Conservation (phyloP, 2,113 vertebrate species). For the Tursiops truncatus region DNA sequence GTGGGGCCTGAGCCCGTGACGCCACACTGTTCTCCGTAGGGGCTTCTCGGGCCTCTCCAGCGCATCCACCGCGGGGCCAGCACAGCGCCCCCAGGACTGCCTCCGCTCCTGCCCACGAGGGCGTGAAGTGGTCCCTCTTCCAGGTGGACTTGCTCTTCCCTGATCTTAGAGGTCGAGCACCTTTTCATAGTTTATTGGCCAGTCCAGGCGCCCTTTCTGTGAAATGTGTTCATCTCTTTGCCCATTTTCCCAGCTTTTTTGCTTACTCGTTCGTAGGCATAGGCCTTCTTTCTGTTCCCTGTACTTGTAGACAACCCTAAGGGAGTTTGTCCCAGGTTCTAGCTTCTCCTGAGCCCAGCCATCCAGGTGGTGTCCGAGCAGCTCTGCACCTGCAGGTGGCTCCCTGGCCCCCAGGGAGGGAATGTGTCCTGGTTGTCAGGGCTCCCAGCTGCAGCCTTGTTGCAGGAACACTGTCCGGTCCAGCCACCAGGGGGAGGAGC, state of each 20-base stretch:
- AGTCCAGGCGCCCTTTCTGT: neutral
- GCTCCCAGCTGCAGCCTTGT: fast-evolving
- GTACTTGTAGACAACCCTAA: no score
- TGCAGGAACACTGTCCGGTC: fast-evolving
- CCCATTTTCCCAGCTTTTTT: neutral
- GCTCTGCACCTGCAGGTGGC: neutral
- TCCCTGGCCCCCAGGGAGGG: fast-evolving
- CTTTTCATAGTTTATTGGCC: neutral
- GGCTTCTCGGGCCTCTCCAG: neutral
- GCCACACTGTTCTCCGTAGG: neutral
- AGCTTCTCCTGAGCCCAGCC: neutral
- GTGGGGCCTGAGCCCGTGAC: neutral
- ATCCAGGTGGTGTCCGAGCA: neutral
- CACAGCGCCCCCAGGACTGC: neutral
- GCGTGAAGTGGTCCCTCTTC: neutral
- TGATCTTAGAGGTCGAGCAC: neutral
- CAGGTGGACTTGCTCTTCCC: neutral
- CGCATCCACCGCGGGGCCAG: neutral
- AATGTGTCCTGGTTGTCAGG: fast-evolving
- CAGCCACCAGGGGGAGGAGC: neutral
- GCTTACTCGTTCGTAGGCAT: no score
- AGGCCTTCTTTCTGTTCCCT: no score
- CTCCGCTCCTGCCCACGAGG: fast-evolving
- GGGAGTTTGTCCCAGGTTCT: no score
- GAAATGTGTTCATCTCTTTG: neutral